A percentile compares a stretch with the other conserved stretches of the same genome.
Conservation (phyloP, 1,140 invertebrate species). For the Leptonema lineaticorne region DNA sequence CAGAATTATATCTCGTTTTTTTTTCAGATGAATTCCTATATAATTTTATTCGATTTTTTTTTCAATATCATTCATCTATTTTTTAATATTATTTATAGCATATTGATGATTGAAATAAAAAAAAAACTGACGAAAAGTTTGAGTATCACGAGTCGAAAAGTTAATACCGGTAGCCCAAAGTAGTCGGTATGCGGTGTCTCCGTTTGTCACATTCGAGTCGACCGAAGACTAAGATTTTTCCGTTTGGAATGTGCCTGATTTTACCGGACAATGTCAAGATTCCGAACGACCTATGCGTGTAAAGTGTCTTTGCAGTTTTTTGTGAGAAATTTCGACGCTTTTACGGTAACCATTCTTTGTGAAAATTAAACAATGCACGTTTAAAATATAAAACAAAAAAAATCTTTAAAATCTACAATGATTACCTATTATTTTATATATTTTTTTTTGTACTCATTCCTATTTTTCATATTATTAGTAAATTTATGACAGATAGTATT, state of each 20-base stretch:
- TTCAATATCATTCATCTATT: no score
- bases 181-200: slow-evolving; percentile 37
- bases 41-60: no score
- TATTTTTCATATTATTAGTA: no score
- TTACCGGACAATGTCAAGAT: slow-evolving; percentile 23
- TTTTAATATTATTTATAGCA: no score
- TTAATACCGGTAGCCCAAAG: slow-evolving; percentile 34
- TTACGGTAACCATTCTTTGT: slow-evolving; percentile 27
- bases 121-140: no score
- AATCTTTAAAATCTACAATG: no score
- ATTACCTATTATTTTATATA: no score
- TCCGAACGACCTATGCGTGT: slow-evolving; percentile 27
- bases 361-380: background rate
- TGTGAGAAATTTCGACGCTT: slow-evolving; percentile 31
- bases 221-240: slow-evolving; percentile 20
- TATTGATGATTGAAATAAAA: slow-evolving; percentile 2
- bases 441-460: no score
- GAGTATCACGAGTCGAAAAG: background rate
- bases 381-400: no score
- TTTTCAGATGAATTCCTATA: no score
- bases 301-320: slow-evolving; percentile 20
- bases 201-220: slow-evolving; percentile 38
- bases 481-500: no score
- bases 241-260: slow-evolving; percentile 29
- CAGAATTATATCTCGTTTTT: no score